Conservation (phyloP, 1,140 invertebrate genomes). For the Lepeophtheirus salmonis region DNA sequence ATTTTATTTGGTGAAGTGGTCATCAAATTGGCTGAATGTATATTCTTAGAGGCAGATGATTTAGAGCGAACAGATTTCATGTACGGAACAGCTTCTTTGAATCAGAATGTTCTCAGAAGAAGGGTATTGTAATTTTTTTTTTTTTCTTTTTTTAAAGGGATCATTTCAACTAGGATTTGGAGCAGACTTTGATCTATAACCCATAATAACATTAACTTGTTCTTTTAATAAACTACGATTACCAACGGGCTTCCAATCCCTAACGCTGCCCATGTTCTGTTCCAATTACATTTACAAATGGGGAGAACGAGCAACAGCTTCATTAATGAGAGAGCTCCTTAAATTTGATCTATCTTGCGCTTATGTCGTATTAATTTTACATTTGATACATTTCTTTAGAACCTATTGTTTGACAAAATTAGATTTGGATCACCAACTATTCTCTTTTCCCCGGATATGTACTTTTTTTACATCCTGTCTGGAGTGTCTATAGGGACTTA, state of each 20-base stretch:
- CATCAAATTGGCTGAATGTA: not conserved
- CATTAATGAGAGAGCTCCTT: too few relatives aligned
- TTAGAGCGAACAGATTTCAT: not conserved
- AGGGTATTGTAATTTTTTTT: not conserved
- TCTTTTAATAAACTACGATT: slow-evolving; percentile 10
- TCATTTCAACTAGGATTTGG: not conserved
- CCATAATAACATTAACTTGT: slow-evolving; percentile 6
- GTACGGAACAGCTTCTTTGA: not conserved
- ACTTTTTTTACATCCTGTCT: too few relatives aligned
- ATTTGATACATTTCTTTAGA: too few relatives aligned
- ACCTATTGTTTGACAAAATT: too few relatives aligned
- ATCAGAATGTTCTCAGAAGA: not conserved
- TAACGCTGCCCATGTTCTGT: too few relatives aligned
- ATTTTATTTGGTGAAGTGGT: not conserved
- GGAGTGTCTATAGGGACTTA: too few relatives aligned
- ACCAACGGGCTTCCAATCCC: not conserved
- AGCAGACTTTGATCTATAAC: slow-evolving; percentile 15
- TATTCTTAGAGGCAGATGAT: not conserved
- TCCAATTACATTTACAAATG: too few relatives aligned
- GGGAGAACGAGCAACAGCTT: too few relatives aligned
- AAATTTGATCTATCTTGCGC: too few relatives aligned
- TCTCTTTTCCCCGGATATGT: too few relatives aligned
- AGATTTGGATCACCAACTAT: too few relatives aligned
- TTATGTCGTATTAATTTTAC: too few relatives aligned
- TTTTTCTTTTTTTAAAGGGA: not conserved